Evolutionary conservation across 1,140 invertebrate genomes (phyloP).

Genomic region (Drosophila carrolli): DNA sequence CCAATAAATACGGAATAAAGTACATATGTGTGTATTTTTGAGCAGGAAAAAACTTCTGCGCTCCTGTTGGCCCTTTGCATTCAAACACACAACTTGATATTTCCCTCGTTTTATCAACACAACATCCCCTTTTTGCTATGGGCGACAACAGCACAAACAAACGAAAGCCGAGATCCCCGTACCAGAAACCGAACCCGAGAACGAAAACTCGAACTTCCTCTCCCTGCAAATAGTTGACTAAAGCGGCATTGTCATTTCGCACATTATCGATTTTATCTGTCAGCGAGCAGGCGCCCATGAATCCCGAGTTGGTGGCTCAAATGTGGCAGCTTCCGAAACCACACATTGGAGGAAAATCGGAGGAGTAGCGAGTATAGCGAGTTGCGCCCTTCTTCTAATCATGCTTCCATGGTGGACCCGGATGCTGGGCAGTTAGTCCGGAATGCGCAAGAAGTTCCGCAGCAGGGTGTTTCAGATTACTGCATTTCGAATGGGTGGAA

Average conservation of each 20-base stretch:
- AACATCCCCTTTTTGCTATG: conserved; percentile 11
- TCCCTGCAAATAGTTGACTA: conserved; percentile 20
- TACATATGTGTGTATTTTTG: neutral
- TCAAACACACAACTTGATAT: conserved; percentile 19
- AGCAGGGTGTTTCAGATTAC: conserved; percentile 16
- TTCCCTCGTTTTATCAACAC: conserved; percentile 5
- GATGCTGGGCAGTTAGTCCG: conserved; percentile 51
- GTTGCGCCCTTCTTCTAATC: conserved; percentile 55
- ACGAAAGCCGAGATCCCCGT: conserved; percentile 17
- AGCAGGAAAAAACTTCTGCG: conserved; percentile 2
- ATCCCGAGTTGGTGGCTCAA: conserved; percentile 15
- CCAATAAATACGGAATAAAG: conserved; percentile 13
- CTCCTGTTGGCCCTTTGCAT: conserved; percentile 1
- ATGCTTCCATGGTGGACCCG: conserved; percentile 46
- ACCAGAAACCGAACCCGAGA: conserved; percentile 1
- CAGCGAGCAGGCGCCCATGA: conserved; percentile 58
- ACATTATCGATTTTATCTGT: conserved; percentile 82
- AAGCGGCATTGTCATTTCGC: conserved; percentile 55
- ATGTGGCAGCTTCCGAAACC: conserved; percentile 10
- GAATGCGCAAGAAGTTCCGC: conserved; percentile 28
- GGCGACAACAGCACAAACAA: neutral
- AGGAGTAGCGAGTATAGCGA: neutral
- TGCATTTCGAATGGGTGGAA: neutral
- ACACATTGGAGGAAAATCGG: neutral
- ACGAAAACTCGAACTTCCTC: neutral